Evolutionary conservation across 2,888 invertebrate species (phyloP), one percentile per base, ranked within the genome.

Genomic region (Philonicus albiceps): DNA sequence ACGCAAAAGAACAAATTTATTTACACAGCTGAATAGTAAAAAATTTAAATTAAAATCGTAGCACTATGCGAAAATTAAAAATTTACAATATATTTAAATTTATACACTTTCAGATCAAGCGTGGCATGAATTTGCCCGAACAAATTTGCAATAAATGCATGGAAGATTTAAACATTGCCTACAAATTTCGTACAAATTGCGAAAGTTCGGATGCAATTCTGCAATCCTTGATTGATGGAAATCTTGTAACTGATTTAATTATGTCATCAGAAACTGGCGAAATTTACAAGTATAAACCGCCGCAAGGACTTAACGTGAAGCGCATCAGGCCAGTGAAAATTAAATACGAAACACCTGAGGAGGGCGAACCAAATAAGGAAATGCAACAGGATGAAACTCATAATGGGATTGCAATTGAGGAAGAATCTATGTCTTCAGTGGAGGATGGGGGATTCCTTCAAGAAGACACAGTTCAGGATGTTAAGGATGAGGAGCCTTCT

Each of bases 131-230:
- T 83, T 78, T 89, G 0, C 89, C 89, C 0, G 88, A 89, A 81
- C 88, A 89, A 87, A 89, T 89, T 19, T 89, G 89, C 80, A 64
- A 43, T 16, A 85, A 80, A 19, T 89, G 89, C 37, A n/a, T 87
- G 2, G 74, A 37, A 8, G 88, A 89, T 64, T 86, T 89, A 31
- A 86, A 88, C 16, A 74, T 87, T 7, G 88, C 89, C 4, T 88
- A 88, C 78, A 86, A 85, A 43, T 89, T 89, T 83, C 87, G 87
- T 19, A 87, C 73, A 13, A 88, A 88, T 64, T 89, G 89, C 55
- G 89, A 89, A 80, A 89, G 88, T 74, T 88, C 89, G 2, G 89
- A 89, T 85, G 88, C 88, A 16, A 87, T 89, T 22, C 78, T 89
- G 4, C 87, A 88, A 78, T 88, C 89, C 11, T 87, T 88, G 11